Base-by-base conservation (phyloP, 1,140 invertebrate species). In the Drosophila sp. region DNA sequence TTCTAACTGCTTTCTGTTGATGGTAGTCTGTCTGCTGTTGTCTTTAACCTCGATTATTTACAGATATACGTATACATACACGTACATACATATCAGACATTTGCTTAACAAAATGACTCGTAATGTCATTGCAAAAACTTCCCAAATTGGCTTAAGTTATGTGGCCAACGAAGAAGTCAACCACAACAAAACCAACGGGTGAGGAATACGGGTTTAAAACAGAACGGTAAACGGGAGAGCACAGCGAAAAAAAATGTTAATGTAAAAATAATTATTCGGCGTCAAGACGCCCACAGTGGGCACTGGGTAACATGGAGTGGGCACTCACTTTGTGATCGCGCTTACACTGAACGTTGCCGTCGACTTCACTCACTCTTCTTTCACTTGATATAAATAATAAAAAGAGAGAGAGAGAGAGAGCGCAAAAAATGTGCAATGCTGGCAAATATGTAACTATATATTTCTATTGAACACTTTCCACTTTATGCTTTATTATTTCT, bases 211-310 rank as follows among this genome's bases (percentile, higher is more conserved):
- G 63, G 41, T 27, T 53, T 40, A 48, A 66, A 66, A 58, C 63
- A 66, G 29, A 70, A 59, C 46, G 25, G 59, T 45, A 50, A 61
- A 61, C 4, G 32, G 34, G 54, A 13, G 41, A 32, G 43, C 36
- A 18, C 1, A 21, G 4, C 21, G 4, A 21, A 54, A 54, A 61
- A 34, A 61, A 62, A 36, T 53, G 66, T 62, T 70, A 62, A 70
- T 70, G 66, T 62, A 53, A 70, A 62, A 70, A 70, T 70, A 70
- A 70, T 70, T 70, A 70, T 70, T 46, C 40, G 48, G 48, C 58
- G 36, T 61, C 36, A 61, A 50, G 56, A 61, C 66, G 66, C 66
- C 66, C 66, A 70, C 66, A 9, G 66, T 45, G 27, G 46, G 9
- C 48, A 41, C 16, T 32, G 4, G 45, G 9, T 8, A 7, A 16